Conservation (phyloP, 2,797 vertebrate species). For the Sebastolobus altivelis region DNA sequence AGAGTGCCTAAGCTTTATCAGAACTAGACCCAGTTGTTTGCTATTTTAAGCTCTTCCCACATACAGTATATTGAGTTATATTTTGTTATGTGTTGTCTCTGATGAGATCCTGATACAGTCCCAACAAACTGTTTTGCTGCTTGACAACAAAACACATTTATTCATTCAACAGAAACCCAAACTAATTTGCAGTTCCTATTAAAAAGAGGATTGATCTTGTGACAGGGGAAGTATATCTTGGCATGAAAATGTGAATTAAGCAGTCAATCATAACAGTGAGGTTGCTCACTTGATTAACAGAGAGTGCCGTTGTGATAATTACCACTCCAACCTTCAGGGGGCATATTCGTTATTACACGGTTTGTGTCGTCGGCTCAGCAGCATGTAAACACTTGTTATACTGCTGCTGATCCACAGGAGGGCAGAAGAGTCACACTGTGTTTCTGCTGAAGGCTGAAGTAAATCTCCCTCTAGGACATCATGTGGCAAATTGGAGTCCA, state of each 20-base stretch:
- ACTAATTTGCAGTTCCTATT: constrained; percentile 67
- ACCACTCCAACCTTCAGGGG: constrained; percentile 48
- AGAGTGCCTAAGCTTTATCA: neutral
- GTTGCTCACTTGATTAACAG: constrained; percentile 62
- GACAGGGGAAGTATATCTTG: constrained; percentile 44
- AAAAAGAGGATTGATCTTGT: constrained; percentile 58
- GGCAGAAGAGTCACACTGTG: constrained; percentile 68
- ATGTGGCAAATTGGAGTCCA: constrained; percentile 66
- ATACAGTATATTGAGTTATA: neutral
- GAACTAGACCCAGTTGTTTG: neutral
- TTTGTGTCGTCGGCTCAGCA: constrained; percentile 20
- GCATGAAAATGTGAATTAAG: constrained; percentile 53
- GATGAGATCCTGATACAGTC: constrained; percentile 26
- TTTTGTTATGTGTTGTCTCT: constrained; percentile 23
- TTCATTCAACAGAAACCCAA: constrained; percentile 68
- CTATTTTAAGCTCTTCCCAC: neutral
- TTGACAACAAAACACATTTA: constrained; percentile 61
- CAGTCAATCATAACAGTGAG: constrained; percentile 47
- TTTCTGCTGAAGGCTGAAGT: constrained; percentile 23
- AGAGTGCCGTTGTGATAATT: constrained; percentile 53
- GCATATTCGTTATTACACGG: constrained; percentile 49
- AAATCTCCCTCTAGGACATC: constrained; percentile 47
- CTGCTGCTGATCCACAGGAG: constrained; percentile 68
- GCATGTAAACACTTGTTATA: constrained; percentile 43
- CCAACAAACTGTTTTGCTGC: constrained; percentile 37